Evolutionary conservation across 2,113 vertebrate genomes (phyloP).

Genomic region (Romanogobio albipinnatus): DNA sequence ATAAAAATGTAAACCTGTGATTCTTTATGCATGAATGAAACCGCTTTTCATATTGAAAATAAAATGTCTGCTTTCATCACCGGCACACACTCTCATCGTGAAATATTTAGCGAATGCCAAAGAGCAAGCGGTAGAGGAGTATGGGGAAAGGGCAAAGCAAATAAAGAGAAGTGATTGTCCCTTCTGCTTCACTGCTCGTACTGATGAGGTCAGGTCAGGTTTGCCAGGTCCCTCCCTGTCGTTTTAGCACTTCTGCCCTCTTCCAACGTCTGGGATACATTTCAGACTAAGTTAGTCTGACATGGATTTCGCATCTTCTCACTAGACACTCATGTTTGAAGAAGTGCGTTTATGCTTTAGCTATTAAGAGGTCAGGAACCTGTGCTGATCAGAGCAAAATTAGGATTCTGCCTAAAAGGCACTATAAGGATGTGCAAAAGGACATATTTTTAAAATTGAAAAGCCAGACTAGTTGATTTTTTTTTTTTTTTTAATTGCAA

Average conservation of each 20-base stretch:
- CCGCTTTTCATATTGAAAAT: constrained; percentile 45
- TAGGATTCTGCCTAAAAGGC: background rate
- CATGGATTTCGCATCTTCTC: constrained; percentile 36
- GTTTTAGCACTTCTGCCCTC: constrained; percentile 19
- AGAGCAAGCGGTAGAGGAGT: constrained; percentile 58
- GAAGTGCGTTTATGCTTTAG: background rate
- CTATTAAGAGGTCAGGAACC: background rate
- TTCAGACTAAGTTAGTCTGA: constrained; percentile 31
- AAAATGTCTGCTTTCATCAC: constrained; percentile 51
- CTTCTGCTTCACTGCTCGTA: constrained; percentile 71
- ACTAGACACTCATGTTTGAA: constrained; percentile 3
- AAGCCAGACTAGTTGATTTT: background rate
- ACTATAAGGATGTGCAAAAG: background rate
- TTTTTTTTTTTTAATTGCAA: background rate
- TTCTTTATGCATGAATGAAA: constrained; percentile 49
- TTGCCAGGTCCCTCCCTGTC: constrained; percentile 36
- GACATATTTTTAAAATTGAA: background rate
- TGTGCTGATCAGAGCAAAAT: background rate
- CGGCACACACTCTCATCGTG: constrained; percentile 62
- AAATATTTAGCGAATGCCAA: constrained; percentile 74
- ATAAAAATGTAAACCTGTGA: constrained; percentile 73
- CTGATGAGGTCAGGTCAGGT: constrained; percentile 62
- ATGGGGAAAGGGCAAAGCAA: constrained; percentile 71
- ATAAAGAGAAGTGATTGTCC: constrained; percentile 74
- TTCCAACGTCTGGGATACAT: constrained; percentile 4